Base-by-base conservation (phyloP, 2,888 invertebrate species). In the Nineta flava region DNA sequence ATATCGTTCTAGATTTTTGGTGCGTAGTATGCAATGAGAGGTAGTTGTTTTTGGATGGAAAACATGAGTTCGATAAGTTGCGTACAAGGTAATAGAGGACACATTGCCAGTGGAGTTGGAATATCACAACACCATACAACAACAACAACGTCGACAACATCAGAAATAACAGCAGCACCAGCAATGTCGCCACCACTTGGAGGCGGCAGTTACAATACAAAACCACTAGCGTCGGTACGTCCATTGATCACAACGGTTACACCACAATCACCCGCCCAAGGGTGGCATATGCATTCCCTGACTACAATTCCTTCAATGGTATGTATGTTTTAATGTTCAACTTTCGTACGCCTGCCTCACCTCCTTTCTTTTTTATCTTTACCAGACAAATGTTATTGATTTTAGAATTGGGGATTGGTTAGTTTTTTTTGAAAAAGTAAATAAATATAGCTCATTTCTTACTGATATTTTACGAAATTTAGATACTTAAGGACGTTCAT, bases 261-360 rank as follows among this genome's bases (percentile, higher is more conserved):
- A 38, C 38, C 38, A 4, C 58, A 59, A 31, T 62, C 63, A 6
- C 63, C 63, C 10, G 59, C 59, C 21, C 55, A 60, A 5, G 59
- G 61, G 2, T 64, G 64, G 64, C 62, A 61, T 45, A 54, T 55
- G 50, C 61, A 57, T 51, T 57, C 44, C 40, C 21, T 16, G 10
- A 19, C 47, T 12, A 17, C 47, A 26, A 38, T 15, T 38, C n/a
- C 15, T 38, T 13, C 38, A 13, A 15, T 38, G n/a, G 38, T 38
- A 38, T 15, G 38, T 38, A 7, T 26, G 26, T 26, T 26, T 26
- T 26, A 26, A 26, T 26, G 7, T 26, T 26, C 7, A 26, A 26
- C 26, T 26, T 26, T 26, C 19, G 4, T 26, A 7, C 38, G 15
- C 12, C 17, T 10, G 26, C 21, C 17, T 26, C 15, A 41, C 41